Evolutionary conservation across 2,888 invertebrate species (phyloP).

Genomic region (Kuschelorhynchus macadamiae): DNA sequence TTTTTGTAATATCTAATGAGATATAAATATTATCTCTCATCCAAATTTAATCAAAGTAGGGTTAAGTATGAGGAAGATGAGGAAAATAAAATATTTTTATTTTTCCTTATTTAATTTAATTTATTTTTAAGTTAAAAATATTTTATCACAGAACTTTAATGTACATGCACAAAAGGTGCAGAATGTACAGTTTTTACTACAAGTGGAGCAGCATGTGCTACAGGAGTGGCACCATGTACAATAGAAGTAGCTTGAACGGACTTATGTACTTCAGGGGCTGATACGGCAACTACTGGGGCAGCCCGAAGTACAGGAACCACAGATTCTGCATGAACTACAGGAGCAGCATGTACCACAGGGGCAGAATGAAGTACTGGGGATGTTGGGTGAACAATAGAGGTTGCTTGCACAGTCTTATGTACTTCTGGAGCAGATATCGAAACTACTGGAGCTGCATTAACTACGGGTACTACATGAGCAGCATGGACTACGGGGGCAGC

Average conservation of each 20-base stretch:
- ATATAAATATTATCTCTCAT: too few relatives aligned
- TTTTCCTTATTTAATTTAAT: too few relatives aligned
- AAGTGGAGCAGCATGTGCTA: slow-evolving; percentile 57
- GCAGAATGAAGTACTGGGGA: slow-evolving; percentile 57
- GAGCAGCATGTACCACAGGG: slow-evolving; percentile 59
- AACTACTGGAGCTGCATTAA: slow-evolving; percentile 35
- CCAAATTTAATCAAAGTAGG: too few relatives aligned
- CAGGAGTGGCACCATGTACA: slow-evolving; percentile 49
- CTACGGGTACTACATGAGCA: slow-evolving; percentile 55
- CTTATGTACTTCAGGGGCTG: slow-evolving; percentile 56
- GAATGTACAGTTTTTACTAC: slow-evolving; percentile 56
- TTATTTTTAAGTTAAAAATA: too few relatives aligned
- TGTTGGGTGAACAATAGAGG: slow-evolving; percentile 55
- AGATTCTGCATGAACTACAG: slow-evolving; percentile 47
- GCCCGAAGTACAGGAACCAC: slow-evolving; percentile 54
- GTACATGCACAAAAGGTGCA: slow-evolving; percentile 58
- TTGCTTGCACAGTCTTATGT: slow-evolving; percentile 50
- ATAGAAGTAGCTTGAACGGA: slow-evolving; percentile 41
- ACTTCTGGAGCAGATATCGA: slow-evolving; percentile 33
- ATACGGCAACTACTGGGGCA: slow-evolving; percentile 35
- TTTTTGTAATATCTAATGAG: too few relatives aligned
- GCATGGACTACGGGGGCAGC: slow-evolving; percentile 62
- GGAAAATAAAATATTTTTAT: too few relatives aligned
- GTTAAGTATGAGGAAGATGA: too few relatives aligned
- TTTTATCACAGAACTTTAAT: too few relatives aligned